Percentiles rank a stretch among this genome's conserved stretches.
These are phyloP conservation scores for Liasis olivaceus DNA, from an alignment of 2,797 vertebrate genomes.

Conservation along the genomic window DNA sequence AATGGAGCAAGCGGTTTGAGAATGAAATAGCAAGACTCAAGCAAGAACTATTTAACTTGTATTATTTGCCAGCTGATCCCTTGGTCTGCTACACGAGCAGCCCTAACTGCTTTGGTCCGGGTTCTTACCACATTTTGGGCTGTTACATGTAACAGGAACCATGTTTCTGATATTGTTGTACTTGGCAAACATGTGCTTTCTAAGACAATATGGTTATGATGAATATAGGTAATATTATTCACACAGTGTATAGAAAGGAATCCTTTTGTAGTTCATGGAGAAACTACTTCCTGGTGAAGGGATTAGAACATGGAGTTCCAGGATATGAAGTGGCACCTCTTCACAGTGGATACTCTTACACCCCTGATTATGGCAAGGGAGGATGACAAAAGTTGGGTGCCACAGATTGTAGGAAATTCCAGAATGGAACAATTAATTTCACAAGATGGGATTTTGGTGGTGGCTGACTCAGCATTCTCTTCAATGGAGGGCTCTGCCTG, in stretches of 20 bases:
- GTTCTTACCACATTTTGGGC: neutral
- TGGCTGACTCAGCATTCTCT: neutral
- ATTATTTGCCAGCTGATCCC: neutral
- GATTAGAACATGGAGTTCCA: neutral
- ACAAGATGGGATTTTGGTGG: neutral
- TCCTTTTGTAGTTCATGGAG: too few species aligned
- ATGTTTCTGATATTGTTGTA: neutral
- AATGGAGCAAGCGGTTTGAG: neutral
- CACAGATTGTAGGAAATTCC: neutral
- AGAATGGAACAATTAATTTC: neutral
- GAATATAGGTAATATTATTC: too few species aligned
- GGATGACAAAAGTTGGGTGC: neutral
- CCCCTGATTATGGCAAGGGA: neutral
- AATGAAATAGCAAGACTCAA: neutral
- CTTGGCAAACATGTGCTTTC: neutral
- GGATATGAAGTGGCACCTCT: neutral
- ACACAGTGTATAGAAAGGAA: too few species aligned
- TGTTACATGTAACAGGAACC: too few species aligned
- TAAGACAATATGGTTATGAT: too few species aligned
- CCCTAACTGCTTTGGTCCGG: neutral
- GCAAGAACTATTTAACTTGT: neutral
- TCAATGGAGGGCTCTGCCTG: neutral
- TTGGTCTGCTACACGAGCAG: neutral
- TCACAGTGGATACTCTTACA: neutral
- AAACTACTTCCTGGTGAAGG: neutral